Evolutionary conservation across 2,888 invertebrate species (phyloP).

Genomic region (Agrotis segetum): DNA sequence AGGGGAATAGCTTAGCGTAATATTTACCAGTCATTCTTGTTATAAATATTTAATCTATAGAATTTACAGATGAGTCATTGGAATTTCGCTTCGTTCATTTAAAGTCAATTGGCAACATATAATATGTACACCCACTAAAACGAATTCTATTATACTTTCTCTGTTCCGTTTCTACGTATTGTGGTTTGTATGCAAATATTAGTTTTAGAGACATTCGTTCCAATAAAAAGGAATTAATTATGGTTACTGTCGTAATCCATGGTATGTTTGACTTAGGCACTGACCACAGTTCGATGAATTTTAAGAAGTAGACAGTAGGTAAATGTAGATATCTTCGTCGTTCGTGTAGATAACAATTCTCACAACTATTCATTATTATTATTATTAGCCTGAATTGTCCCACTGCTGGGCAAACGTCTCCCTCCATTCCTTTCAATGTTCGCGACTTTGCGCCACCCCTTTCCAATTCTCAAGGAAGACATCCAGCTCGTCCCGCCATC

Average conservation of each 20-base stretch:
- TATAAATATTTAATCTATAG: slow-evolving; percentile 18
- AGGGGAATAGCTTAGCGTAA: background rate
- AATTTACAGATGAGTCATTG: slow-evolving; percentile 32
- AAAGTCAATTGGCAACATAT: slow-evolving; percentile 18
- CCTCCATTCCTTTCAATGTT: no score
- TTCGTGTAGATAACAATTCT: no score
- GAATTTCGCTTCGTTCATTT: slow-evolving; percentile 10
- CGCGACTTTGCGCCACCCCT: no score
- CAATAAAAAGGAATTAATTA: slow-evolving; percentile 21
- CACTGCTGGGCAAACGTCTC: no score
- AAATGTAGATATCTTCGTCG: background rate
- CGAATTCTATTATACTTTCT: slow-evolving; percentile 40
- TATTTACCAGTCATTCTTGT: slow-evolving; percentile 33
- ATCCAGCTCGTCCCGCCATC: no score
- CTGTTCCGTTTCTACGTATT: slow-evolving; percentile 20
- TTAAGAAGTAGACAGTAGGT: background rate
- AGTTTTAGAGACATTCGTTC: slow-evolving; percentile 5
- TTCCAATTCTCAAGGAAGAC: no score
- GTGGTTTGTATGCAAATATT: slow-evolving; percentile 43
- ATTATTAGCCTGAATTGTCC: no score
- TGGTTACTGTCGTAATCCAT: background rate
- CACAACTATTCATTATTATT: no score
- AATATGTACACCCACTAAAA: slow-evolving; percentile 23
- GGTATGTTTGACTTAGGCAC: background rate
- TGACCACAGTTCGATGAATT: background rate